Percentiles rank a stretch among this genome's conserved stretches.
Evolutionary conservation across 2,797 vertebrate genomes (phyloP).

Genomic region (Syngnathus acus): DNA sequence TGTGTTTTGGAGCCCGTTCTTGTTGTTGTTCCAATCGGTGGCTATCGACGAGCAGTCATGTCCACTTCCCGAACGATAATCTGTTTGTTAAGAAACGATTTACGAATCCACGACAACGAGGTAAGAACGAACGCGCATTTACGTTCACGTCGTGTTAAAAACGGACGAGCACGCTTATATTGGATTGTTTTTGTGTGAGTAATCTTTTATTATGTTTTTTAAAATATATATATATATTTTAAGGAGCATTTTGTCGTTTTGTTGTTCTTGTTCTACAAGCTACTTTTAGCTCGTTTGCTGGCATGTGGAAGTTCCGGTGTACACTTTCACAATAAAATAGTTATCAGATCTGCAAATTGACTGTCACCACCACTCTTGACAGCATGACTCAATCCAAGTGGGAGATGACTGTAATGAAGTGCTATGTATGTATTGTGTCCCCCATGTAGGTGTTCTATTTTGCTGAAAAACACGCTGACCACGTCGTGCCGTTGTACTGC

Average conservation of each 20-base stretch:
- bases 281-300: not conserved
- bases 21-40: not conserved
- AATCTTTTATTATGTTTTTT: not conserved
- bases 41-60: conserved; percentile 27
- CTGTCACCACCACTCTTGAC: not conserved
- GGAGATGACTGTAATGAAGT: not conserved
- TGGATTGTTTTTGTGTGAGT: not conserved
- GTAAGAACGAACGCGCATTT: conserved; percentile 46
- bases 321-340: not conserved
- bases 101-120: conserved; percentile 73
- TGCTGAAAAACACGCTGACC: conserved; percentile 70
- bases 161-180: too few species aligned
- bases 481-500: conserved; percentile 78
- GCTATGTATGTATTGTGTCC: not conserved
- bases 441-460: conserved; percentile 70
- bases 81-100: conserved; percentile 69
- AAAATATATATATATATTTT: not conserved
- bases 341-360: not conserved
- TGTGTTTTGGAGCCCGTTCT: not conserved
- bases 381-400: not conserved
- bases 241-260: not conserved
- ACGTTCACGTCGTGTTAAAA: not conserved
- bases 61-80: conserved; percentile 53
- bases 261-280: not conserved
- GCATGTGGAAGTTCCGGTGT: not conserved